Percentiles rank a stretch among this genome's conserved stretches.
Conservation (phyloP, 2,113 vertebrate species). For the Gobio gobio region DNA sequence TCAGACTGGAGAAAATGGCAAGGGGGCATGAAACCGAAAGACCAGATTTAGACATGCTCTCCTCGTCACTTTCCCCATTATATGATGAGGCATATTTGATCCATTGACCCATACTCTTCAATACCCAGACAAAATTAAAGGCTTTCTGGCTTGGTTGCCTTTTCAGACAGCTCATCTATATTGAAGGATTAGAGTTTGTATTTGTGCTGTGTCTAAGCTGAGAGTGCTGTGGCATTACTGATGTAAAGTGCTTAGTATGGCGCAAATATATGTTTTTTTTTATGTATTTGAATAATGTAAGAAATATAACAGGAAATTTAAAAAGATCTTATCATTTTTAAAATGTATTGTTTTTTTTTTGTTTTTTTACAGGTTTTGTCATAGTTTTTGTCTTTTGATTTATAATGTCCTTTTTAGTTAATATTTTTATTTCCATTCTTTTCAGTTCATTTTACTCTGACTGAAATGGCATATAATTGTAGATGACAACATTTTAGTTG, state of each 20-base stretch:
- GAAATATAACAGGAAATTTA: background rate
- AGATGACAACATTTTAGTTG: background rate
- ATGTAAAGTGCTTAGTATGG: background rate
- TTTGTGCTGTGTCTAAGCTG: constrained; percentile 4
- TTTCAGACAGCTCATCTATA: constrained; percentile 26
- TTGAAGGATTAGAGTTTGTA: constrained; percentile 26
- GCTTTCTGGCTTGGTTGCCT: constrained; percentile 23
- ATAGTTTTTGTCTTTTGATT: background rate
- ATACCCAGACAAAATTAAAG: constrained; percentile 22
- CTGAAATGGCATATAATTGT: background rate
- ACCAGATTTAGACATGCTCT: constrained; percentile 24
- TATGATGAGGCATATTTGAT: constrained; percentile 4
- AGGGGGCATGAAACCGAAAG: background rate
- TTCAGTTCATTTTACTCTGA: background rate
- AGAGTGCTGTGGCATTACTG: background rate
- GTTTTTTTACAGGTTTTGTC: background rate
- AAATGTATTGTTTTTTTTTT: too few relatives aligned
- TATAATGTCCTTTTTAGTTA: background rate
- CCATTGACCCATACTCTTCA: constrained; percentile 18
- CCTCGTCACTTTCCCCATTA: constrained; percentile 9
- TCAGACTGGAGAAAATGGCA: constrained; percentile 1
- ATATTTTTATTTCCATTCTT: background rate
- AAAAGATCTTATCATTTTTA: too few relatives aligned
- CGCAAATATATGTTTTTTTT: background rate
- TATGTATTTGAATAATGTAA: constrained; percentile 10